These are phyloP conservation scores for Bubalus kerabau DNA, from an alignment of 2,113 vertebrate species.

Conservation along the genomic window DNA sequence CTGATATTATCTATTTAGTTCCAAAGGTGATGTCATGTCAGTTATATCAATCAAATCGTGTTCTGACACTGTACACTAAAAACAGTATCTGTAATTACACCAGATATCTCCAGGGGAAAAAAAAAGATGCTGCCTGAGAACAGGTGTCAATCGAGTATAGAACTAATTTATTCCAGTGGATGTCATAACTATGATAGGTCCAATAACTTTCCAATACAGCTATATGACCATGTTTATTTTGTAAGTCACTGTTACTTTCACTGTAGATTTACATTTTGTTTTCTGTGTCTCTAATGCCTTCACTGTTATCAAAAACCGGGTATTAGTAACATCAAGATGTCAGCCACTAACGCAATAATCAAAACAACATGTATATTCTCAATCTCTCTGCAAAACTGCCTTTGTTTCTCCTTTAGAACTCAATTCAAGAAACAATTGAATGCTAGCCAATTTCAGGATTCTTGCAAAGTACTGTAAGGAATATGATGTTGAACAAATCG, in stretches of 20 bases:
- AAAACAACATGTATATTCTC: background rate
- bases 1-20: background rate
- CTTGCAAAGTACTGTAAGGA: background rate
- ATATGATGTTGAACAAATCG: background rate
- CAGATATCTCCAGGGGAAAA: background rate
- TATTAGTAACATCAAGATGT: background rate
- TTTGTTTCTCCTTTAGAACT: conserved; percentile 21
- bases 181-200: background rate
- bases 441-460: background rate
- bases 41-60: background rate
- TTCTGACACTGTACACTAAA: conserved; percentile 1
- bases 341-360: background rate
- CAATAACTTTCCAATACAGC: background rate
- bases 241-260: background rate
- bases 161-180: conserved; percentile 26
- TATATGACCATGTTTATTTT: background rate
- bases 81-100: conserved; percentile 36
- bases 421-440: conserved; percentile 29
- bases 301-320: background rate
- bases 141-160: background rate
- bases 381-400: background rate
- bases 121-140: conserved; percentile 15
- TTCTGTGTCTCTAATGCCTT: background rate
- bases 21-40: background rate
- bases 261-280: background rate